Evolutionary conservation across 2,888 invertebrate species (phyloP), one percentile per base, ranked within the genome.

Genomic region (Asteroscopus sphinx): DNA sequence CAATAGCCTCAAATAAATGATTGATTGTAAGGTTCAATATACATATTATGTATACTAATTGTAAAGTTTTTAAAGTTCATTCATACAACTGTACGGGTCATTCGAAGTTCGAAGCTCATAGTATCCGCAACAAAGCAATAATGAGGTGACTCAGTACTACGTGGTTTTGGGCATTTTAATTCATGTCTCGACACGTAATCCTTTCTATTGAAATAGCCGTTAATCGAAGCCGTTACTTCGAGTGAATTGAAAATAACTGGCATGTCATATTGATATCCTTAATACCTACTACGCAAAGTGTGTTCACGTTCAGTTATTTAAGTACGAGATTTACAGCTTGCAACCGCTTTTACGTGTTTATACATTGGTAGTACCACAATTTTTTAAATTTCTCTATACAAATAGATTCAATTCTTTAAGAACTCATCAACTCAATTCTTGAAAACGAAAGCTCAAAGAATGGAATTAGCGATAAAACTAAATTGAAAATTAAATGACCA

Each of bases 171-270:
- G 17, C 36, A 56, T 68, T 68, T 65, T 68, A 58, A 65, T 64
- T 72, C 59, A 48, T 26, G 49, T 25, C 55, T 68, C 37, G 37
- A 47, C 58, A 58, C 49, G 44, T 63, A 64, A 54, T 67, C 47
- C 61, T 73, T 64, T 73, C 65, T 60, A 61, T 73, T 52, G 15
- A 41, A 64, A 59, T 41, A 49, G 25, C 80, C 70, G 80, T 75
- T 77, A 70, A 64, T 66, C 61, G 53, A 40, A 41, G 15, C 13
- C 76, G 76, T 79, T 77, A 74, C 44, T 64, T 66, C 51, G 25
- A 71, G 56, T 64, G 51, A 51, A 71, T 58, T 64, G 51, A 51
- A 60, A 28, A 57, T 63, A 54, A 54, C 53, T 48, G 52, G 59
- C 44, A 49, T 54, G 40, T 64, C 49, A 58, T 56, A 56, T 48